Evolutionary conservation across 2,888 invertebrate species (phyloP), one percentile per base, ranked within the genome.

Genomic region (Siphlonurus alternatus): DNA sequence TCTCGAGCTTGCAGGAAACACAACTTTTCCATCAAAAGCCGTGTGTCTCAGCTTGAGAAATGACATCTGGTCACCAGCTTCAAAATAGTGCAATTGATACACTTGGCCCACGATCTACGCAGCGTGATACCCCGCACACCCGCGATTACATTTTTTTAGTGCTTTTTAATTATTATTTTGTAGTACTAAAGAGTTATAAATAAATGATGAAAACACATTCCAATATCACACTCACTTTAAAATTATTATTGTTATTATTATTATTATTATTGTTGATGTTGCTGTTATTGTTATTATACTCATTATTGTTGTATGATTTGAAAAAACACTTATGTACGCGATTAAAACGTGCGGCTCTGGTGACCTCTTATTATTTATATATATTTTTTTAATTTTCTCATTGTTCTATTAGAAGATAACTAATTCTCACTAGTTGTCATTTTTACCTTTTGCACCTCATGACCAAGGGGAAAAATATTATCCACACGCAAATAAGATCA

Each of bases 21-120:
- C 65, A 67, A 67, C 65, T 65, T 67, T 63, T 66, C 64, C 66
- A 65, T 66, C 66, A 61, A 20, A n/a, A 56, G 22, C 19, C 20
- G 56, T 22, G 19, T 61, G 23, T 22, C 54, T 56, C 20, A 65
- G 61, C 63, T 59, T 60, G 63, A 63, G 64, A 62, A 63, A 65
- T 59, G 59, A 61, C 66, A 66, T 51, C 62, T 62, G 63, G 66
- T 65, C 25, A 22, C 56, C 38, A 38, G 38, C 38, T 38, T 38
- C 38, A 38, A 38, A 38, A 38, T 38, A 38, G 38, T 38, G 38
- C 38, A 38, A 38, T 10, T 38, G 7, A 56, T 56, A 20, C 22
- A 56, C 56, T 56, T 56, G 19, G n/a, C 56, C n/a, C 56, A 20
- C 56, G 56, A n/a, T 22, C 56, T 20, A 56, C 22, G 7, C 22